phyloP scores from a whole-genome alignment of 2,113 vertebrate species.

The Pelusios castaneus region DNA sequence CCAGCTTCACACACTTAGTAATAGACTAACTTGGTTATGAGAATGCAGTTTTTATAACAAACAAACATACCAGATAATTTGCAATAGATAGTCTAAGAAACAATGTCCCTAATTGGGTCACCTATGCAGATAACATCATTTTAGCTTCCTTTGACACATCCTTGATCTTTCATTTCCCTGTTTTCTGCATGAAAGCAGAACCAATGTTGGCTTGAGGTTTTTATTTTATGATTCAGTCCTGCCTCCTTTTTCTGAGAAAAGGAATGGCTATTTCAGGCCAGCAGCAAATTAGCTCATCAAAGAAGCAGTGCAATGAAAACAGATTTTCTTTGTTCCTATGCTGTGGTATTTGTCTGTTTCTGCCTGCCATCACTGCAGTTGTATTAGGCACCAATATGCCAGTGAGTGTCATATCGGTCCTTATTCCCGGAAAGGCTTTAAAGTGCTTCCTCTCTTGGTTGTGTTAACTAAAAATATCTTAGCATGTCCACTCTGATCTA shows the following conservation, averaged over 20 bases:
- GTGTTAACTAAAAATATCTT: background rate
- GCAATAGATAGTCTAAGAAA: background rate
- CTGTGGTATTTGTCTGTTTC: background rate
- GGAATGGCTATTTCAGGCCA: background rate
- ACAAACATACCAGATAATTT: background rate
- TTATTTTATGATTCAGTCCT: background rate
- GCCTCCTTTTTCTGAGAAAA: background rate
- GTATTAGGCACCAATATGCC: background rate
- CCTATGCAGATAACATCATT: fast-evolving
- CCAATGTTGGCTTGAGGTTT: background rate
- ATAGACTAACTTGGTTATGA: background rate
- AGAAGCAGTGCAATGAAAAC: background rate
- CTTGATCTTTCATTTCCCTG: background rate
- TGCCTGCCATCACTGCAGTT: background rate
- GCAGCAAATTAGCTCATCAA: background rate
- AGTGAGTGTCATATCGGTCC: fast-evolving
- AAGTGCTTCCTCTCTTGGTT: background rate
- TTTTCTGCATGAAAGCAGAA: background rate
- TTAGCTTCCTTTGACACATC: background rate
- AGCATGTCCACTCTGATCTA: background rate
- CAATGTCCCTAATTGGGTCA: fast-evolving
- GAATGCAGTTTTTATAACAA: background rate
- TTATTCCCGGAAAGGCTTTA: background rate
- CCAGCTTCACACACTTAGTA: background rate
- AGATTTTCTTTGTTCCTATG: background rate